Conservation (phyloP, 2,888 invertebrate genomes). For the Hemistola chrysoprasaria region DNA sequence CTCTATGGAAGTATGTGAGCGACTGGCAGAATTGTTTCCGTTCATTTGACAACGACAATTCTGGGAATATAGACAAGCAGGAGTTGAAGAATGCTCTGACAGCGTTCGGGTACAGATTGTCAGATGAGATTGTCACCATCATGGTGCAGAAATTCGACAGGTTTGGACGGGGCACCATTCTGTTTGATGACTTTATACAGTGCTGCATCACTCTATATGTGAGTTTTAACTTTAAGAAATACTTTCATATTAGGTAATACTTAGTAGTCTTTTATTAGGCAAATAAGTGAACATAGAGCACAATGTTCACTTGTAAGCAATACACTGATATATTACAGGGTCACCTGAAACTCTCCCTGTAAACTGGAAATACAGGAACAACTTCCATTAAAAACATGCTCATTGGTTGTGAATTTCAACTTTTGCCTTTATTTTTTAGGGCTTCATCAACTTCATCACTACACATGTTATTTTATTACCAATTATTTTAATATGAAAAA, state of each 20-base stretch:
- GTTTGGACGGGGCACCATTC: slow-evolving; percentile 93
- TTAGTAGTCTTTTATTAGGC: too few species aligned
- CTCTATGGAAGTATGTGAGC: slow-evolving; percentile 98
- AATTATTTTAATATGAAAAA: too few species aligned
- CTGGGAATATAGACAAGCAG: slow-evolving; percentile 94
- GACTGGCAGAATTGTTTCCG: slow-evolving; percentile 99
- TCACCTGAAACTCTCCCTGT: too few species aligned
- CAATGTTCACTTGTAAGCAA: too few species aligned
- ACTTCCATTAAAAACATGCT: too few species aligned
- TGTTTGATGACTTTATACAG: slow-evolving; percentile 99
- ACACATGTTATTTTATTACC: too few species aligned
- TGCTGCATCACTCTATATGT: slow-evolving; percentile 96
- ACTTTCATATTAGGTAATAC: too few species aligned
- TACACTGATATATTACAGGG: too few species aligned
- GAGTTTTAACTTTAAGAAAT: too few species aligned
- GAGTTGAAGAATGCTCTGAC: slow-evolving; percentile 96
- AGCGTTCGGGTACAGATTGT: slow-evolving; percentile 94
- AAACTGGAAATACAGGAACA: too few species aligned
- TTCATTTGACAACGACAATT: slow-evolving; percentile 95
- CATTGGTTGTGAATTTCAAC: slow-evolving; percentile 1
- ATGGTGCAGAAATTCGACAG: slow-evolving; percentile 97
- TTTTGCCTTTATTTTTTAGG: background rate
- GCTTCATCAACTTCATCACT: too few species aligned
- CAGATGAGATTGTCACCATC: slow-evolving; percentile 89
- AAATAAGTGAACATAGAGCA: too few species aligned